Conservation (phyloP, 2,113 vertebrate species). For the Butorides virescens region DNA sequence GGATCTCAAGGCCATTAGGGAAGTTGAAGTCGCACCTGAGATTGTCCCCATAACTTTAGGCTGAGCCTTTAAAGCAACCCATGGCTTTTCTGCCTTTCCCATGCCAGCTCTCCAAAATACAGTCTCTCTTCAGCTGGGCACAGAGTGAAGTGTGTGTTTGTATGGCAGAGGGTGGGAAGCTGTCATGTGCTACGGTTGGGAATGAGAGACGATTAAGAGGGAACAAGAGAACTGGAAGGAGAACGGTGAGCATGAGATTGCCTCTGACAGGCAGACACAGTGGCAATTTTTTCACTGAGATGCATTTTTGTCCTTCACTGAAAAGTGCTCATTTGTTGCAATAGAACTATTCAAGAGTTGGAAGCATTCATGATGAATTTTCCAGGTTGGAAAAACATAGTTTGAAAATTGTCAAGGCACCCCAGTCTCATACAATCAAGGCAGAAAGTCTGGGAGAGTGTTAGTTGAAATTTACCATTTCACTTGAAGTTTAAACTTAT, state of each 20-base stretch:
- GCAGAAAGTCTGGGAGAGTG: not conserved
- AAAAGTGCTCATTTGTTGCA: conserved; percentile 28
- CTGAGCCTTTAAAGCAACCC: not conserved
- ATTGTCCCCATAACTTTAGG: not conserved
- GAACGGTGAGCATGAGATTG: conserved; percentile 35
- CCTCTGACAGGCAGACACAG: conserved; percentile 33
- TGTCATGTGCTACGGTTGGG: not conserved
- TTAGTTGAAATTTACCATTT: not conserved
- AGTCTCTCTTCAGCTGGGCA: not conserved
- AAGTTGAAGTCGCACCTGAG: not conserved
- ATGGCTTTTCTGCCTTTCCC: not conserved
- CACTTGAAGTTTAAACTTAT: not conserved
- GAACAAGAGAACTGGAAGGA: not conserved
- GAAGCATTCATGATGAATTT: not conserved
- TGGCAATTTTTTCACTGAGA: not conserved
- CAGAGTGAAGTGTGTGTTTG: not conserved
- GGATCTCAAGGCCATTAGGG: accelerated
- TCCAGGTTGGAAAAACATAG: not conserved
- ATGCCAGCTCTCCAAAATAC: not conserved
- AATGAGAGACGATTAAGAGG: not conserved
- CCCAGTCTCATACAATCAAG: not conserved
- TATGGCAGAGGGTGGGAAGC: not conserved
- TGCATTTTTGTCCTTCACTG: conserved; percentile 24
- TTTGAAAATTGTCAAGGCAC: not conserved
- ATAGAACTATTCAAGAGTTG: not conserved